Evolutionary conservation across 2,797 vertebrate species (phyloP).

Genomic region (Nannoperca obscura): DNA sequence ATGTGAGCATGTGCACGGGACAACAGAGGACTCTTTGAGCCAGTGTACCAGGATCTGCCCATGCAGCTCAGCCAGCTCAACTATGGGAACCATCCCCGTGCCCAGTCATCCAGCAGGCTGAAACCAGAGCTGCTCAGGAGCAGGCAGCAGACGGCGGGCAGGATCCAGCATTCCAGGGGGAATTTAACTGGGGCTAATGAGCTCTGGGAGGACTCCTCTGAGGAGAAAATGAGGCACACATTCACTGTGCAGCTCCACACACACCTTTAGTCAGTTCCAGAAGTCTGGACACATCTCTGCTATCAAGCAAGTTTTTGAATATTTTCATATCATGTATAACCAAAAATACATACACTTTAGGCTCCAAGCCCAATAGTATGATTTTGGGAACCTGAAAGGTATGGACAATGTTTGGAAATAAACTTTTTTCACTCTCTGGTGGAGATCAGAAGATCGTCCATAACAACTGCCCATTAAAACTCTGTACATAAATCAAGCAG

Average conservation of each 20-base stretch:
- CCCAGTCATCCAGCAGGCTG: constrained; percentile 73
- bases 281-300: constrained; percentile 2
- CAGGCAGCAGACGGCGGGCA: constrained; percentile 70
- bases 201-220: constrained; percentile 39
- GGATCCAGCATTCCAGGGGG: constrained; percentile 68
- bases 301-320: neutral
- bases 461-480: neutral
- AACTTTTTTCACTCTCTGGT: neutral
- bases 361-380: neutral
- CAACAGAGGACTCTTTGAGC: constrained; percentile 86
- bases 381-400: neutral
- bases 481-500: too few relatives aligned
- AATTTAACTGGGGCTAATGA: constrained; percentile 68
- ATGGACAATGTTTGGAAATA: neutral
- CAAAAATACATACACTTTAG: neutral
- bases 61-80: constrained; percentile 77
- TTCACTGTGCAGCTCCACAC: constrained; percentile 16
- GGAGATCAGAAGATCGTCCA: neutral
- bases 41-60: constrained; percentile 64
- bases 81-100: constrained; percentile 80
- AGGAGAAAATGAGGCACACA: constrained; percentile 37
- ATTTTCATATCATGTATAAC: neutral
- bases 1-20: constrained; percentile 56
- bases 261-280: constrained; percentile 22
- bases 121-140: constrained; percentile 74